Percentiles rank a stretch among this genome's conserved stretches.
phyloP scores from a whole-genome alignment of 2,797 vertebrate genomes.

The Myotis planiceps region DNA sequence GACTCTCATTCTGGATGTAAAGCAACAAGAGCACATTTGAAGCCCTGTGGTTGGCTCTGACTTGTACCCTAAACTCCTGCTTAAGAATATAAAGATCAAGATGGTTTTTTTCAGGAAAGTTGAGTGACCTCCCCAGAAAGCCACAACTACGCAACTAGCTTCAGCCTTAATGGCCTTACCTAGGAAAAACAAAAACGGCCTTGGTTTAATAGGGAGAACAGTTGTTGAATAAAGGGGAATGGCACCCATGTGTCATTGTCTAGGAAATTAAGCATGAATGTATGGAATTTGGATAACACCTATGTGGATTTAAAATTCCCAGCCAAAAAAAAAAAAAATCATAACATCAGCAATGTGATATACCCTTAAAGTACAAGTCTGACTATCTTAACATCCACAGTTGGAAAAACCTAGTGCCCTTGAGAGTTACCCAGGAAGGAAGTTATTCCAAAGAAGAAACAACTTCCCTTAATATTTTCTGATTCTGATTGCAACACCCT shows the following conservation, averaged over 20 bases:
- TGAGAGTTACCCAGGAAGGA: not conserved
- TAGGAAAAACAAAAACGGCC: not conserved
- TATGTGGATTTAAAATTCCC: not conserved
- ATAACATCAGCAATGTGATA: not conserved
- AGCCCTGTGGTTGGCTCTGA: not conserved
- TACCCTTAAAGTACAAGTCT: not conserved
- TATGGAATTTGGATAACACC: not conserved
- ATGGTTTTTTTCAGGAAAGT: not conserved
- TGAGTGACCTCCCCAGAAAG: not conserved
- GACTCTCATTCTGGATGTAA: not conserved
- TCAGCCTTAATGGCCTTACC: not conserved
- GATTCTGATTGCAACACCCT: not conserved
- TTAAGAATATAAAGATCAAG: not conserved
- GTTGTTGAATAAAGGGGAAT: not conserved
- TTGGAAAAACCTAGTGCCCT: not conserved
- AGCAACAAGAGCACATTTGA: conserved; percentile 21
- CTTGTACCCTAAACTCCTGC: not conserved
- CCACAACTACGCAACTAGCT: not conserved
- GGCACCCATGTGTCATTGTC: not conserved
- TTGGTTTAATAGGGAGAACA: not conserved
- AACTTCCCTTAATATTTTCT: not conserved
- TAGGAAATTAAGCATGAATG: not conserved
- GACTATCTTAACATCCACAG: not conserved
- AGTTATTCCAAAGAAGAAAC: not conserved
- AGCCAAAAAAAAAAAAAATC: not conserved